Base-by-base conservation (phyloP, 2,888 invertebrate genomes). In the Pilophorus perplexus region DNA sequence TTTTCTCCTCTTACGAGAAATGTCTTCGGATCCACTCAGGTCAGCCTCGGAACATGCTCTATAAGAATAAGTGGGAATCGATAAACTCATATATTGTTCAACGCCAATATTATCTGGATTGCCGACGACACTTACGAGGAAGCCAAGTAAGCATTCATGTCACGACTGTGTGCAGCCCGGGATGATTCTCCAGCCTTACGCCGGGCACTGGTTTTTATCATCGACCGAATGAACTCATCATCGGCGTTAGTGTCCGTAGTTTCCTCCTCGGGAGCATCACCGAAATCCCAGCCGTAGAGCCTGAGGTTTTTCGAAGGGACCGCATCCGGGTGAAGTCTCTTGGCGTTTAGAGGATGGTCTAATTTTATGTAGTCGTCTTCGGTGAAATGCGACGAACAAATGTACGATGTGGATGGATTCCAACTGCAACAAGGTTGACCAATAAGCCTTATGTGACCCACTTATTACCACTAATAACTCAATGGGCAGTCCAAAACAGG, bases 341-440 rank as follows among this genome's bases (percentile, higher is more conserved):
- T 33, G 38, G 38, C 38, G 8, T 38, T 38, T 8, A 38, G 55
- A 16, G 55, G 10, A 10, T 38, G 22, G 3, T n/a, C 22, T 33
- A 20, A 1, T n/a, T n/a, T n/a, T n/a, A n/a, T n/a, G 33, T 55
- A 55, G 55, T 55, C 55, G 2, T 55, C 55, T 2, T 14, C 20
- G 4, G 55, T 37, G 37, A 55, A 55, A 23, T 55, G 55, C 12
- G 55, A 33, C 8, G 55, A 55, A 38, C 55, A 55, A 12, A 55
- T 20, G 22, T 38, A 55, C 2, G 55, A 28, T 22, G 28, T 4
- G 5, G 55, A 55, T 1, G 37, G 22, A 12, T 27, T 37, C 55
- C 55, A 55, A n/a, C 55, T 55, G 28, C 14, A 42, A 42, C 6
- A 18, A 8, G 20, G 20, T 42, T n/a, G 10, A 33, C 33, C 6